phyloP scores from a whole-genome alignment of 2,797 vertebrate genomes.

The Calcarius lapponicus region DNA sequence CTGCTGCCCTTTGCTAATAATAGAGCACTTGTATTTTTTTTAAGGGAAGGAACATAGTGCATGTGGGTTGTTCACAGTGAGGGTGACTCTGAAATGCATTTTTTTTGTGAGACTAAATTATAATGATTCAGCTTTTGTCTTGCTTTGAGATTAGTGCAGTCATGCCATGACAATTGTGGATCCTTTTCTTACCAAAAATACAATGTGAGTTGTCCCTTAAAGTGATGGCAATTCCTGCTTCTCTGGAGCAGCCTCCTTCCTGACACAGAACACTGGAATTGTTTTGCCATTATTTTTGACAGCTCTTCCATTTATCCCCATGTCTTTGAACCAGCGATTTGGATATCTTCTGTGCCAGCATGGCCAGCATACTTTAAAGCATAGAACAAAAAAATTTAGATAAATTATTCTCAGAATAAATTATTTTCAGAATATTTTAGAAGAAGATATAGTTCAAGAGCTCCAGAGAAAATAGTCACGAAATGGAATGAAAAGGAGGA shows the following conservation, averaged over 20 bases:
- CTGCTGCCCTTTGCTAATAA: not conserved
- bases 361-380: not conserved
- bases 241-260: not conserved
- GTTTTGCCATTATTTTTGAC: not conserved
- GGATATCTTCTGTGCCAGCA: not conserved
- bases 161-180: not conserved
- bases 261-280: not conserved
- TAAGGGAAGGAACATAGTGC: not conserved
- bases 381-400: not conserved
- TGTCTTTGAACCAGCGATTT: not conserved
- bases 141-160: not conserved
- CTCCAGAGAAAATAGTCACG: not conserved
- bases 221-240: not conserved
- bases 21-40: not conserved
- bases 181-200: not conserved
- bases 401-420: not conserved
- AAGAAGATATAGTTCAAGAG: not conserved
- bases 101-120: not conserved
- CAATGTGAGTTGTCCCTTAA: not conserved
- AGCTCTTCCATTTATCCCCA: not conserved
- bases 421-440: not conserved
- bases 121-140: not conserved
- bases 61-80: not conserved
- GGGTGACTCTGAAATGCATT: not conserved
- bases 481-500: not conserved